These are phyloP conservation scores for Myotis myotis DNA, from an alignment of 2,797 vertebrate species.

Conservation along the genomic window DNA sequence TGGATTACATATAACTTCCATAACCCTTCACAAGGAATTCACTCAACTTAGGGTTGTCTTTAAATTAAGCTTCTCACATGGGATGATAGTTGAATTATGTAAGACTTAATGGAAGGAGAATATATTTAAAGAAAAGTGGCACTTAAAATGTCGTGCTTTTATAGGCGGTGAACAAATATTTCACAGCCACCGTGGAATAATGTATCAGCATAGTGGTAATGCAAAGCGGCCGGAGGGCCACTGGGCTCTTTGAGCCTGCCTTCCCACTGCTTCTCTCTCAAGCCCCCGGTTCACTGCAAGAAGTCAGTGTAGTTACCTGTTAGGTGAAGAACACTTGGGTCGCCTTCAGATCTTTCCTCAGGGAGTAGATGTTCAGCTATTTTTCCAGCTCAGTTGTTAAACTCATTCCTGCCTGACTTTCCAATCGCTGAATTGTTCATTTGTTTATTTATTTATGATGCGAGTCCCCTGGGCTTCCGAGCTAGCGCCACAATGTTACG, in stretches of 20 bases:
- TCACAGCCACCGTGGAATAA: neutral
- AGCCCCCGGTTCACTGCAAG: neutral
- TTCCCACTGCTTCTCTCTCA: neutral
- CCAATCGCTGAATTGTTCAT: conserved; percentile 17
- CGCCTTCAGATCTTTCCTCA: neutral
- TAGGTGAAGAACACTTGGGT: neutral
- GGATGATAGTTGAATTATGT: conserved; percentile 59
- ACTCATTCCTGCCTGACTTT: conserved; percentile 32
- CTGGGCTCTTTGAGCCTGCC: neutral
- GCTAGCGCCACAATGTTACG: conserved; percentile 3
- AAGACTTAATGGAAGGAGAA: conserved; percentile 54
- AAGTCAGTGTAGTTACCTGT: neutral
- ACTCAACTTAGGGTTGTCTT: conserved; percentile 59
- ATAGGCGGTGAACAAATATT: neutral
- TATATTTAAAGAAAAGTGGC: conserved; percentile 46
- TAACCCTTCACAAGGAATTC: conserved; percentile 60
- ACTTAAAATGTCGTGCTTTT: conserved; percentile 47
- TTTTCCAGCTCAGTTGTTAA: conserved; percentile 55
- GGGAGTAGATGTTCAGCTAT: conserved; percentile 20
- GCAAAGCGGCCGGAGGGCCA: neutral
- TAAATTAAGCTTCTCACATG: conserved; percentile 56
- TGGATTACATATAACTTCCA: conserved; percentile 43
- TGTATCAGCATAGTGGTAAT: neutral
- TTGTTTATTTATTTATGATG: conserved; percentile 58
- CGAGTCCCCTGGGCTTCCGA: neutral